A percentile compares a stretch with the other conserved stretches of the same genome.
These are phyloP conservation scores for Araneus ventricosus DNA, from an alignment of 1,140 invertebrate species.

Conservation along the genomic window DNA sequence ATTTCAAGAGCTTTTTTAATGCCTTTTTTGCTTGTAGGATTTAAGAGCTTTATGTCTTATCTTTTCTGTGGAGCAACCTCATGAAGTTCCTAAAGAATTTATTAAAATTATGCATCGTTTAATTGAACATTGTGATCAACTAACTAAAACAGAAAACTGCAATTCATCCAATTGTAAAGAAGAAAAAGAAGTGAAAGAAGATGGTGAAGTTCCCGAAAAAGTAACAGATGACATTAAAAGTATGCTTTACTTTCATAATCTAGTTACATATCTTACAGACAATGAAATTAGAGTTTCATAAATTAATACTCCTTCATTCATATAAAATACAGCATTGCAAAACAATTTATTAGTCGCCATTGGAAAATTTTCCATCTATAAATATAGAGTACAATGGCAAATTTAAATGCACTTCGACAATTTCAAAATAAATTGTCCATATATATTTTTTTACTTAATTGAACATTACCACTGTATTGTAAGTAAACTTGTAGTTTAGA, in stretches of 20 bases:
- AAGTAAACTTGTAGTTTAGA: no score
- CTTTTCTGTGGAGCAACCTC: constrained; percentile 74
- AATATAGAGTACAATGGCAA: no score
- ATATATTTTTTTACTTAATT: no score
- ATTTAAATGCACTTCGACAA: no score
- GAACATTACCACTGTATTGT: no score
- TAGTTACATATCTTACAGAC: no score
- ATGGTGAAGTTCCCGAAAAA: constrained; percentile 12
- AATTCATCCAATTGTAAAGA: constrained; percentile 58
- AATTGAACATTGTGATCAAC: constrained; percentile 68
- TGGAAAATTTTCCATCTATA: no score
- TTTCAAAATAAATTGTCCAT: no score
- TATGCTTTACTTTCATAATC: neutral
- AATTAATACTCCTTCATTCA: no score
- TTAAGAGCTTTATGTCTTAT: constrained; percentile 79
- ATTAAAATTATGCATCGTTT: constrained; percentile 60
- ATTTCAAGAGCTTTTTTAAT: neutral
- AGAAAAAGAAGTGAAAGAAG: constrained; percentile 23
- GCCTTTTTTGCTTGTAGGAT: constrained; percentile 78
- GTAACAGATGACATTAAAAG: constrained; percentile 10
- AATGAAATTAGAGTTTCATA: no score
- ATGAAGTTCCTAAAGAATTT: constrained; percentile 75
- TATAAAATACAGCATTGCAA: no score
- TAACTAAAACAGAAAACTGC: constrained; percentile 57
- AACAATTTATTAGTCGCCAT: no score